Percentiles rank a stretch among this genome's conserved stretches.
Conservation (phyloP, 2,888 invertebrate genomes). For the Nasonovia ribisnigri region DNA sequence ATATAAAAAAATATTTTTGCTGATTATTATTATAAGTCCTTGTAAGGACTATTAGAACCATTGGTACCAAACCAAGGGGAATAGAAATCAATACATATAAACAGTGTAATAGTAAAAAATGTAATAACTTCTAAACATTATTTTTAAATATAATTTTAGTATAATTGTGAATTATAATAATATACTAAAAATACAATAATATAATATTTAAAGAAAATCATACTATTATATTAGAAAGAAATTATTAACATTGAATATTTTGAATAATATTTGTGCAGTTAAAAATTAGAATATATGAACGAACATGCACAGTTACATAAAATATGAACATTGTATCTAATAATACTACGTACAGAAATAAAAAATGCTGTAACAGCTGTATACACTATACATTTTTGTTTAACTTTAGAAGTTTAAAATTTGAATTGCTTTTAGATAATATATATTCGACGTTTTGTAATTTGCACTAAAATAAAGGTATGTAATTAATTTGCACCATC, state of each 20-base stretch:
- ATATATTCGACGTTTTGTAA: too few species aligned
- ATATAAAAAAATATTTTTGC: background rate
- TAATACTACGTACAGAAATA: background rate
- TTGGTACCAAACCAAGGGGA: background rate
- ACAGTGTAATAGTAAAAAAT: background rate
- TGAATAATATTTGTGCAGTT: too few species aligned
- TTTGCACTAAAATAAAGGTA: too few species aligned
- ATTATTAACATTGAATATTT: too few species aligned
- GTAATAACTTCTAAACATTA: background rate
- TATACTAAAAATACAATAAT: background rate
- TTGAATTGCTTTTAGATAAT: too few species aligned
- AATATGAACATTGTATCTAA: background rate
- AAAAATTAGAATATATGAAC: too few species aligned
- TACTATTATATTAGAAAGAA: too few species aligned
- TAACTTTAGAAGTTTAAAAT: too few species aligned
- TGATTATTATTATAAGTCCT: background rate
- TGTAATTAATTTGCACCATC: too few species aligned
- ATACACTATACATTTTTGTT: too few species aligned
- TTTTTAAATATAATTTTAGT: background rate
- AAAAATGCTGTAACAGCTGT: too few species aligned
- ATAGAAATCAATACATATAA: background rate
- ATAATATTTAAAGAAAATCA: background rate
- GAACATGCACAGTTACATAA: background rate
- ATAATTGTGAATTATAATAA: background rate
- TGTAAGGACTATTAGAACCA: background rate